phyloP scores from a whole-genome alignment of 2,888 invertebrate species.

The Pherbina coryleti region DNA sequence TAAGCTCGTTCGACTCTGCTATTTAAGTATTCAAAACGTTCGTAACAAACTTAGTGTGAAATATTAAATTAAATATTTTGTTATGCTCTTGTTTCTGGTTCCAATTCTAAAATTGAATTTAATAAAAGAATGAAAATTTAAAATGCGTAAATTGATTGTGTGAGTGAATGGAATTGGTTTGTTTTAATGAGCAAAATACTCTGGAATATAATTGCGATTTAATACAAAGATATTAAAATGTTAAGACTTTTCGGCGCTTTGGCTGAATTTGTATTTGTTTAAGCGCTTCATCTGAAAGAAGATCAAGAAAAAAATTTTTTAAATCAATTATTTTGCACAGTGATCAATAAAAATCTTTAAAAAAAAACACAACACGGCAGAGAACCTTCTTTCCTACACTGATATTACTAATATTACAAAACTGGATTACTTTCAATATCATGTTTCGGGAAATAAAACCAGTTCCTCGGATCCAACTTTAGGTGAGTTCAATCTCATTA shows the following conservation, averaged over 20 bases:
- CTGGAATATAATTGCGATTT: background rate
- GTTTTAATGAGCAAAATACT: background rate
- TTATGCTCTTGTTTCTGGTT: constrained; percentile 7
- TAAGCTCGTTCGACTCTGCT: background rate
- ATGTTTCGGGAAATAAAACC: constrained; percentile 51
- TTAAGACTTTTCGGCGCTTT: no score
- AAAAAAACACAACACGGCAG: no score
- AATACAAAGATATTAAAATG: background rate
- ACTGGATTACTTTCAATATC: constrained; percentile 56
- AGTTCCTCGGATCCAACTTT: constrained; percentile 48
- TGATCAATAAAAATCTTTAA: no score
- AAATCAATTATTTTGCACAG: no score
- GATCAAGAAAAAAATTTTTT: no score
- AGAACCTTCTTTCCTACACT: no score
- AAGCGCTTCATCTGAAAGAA: no score
- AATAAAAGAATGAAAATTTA: background rate
- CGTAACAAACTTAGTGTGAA: background rate
- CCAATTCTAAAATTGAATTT: background rate
- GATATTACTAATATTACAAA: constrained; percentile 33
- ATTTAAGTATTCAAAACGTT: constrained; percentile 3
- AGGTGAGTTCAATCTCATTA: constrained; percentile 47
- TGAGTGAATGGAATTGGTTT: background rate
- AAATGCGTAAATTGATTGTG: background rate
- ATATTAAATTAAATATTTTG: background rate
- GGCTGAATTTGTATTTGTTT: no score